These are phyloP conservation scores for Heliocidaris tuberculata DNA, from an alignment of 35 echinoderm and acorn worm species.

Conservation along the genomic window DNA sequence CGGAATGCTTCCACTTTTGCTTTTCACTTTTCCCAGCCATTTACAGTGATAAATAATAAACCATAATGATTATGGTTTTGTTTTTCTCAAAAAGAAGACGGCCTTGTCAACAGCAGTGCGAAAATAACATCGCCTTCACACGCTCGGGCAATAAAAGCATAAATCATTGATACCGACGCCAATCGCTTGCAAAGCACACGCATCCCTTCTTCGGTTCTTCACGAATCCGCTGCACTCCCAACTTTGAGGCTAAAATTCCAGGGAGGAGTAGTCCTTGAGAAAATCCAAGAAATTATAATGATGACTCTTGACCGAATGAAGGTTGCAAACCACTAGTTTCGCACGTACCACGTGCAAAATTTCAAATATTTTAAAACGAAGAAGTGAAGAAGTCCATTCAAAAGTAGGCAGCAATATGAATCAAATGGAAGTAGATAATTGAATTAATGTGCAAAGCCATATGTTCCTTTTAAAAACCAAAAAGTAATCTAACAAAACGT, in stretches of 20 bases:
- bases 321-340: background rate
- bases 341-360: background rate
- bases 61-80: background rate
- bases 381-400: no score
- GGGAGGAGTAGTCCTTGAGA: background rate
- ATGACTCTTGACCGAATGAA: background rate
- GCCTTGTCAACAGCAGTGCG: background rate
- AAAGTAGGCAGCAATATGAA: background rate
- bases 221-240: background rate
- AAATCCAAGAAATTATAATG: background rate
- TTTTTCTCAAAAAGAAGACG: background rate
- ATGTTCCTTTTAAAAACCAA: background rate
- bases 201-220: background rate
- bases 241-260: background rate
- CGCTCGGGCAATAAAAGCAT: background rate
- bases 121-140: background rate
- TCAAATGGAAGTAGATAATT: background rate
- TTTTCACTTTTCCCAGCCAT: background rate
- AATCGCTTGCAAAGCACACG: background rate
- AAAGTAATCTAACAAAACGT: background rate
- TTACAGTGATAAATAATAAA: background rate
- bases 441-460: background rate
- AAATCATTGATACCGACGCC: background rate
- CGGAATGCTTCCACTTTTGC: background rate
- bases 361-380: background rate